Conservation (phyloP, 2,888 invertebrate genomes). For the Argynnis bischoffii region DNA sequence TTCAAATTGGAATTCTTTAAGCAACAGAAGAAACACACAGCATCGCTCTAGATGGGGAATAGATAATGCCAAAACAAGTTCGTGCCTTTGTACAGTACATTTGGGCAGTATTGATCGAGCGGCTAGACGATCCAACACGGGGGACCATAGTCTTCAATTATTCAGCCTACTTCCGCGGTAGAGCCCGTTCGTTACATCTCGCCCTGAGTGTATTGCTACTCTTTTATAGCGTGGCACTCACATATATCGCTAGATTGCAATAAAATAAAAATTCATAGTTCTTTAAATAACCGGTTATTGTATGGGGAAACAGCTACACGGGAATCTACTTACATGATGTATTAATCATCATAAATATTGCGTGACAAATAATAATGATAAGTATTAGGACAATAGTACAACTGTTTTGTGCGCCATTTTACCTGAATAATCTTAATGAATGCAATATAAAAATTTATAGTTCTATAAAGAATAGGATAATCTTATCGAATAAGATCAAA, state of each 20-base stretch:
- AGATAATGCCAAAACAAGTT: conserved; percentile 23
- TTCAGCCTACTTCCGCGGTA: conserved; percentile 58
- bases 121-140: conserved; percentile 60
- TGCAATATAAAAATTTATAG: no score
- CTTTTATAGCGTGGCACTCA: conserved; percentile 53
- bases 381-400: neutral
- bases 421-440: neutral
- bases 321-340: conserved; percentile 13
- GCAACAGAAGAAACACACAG: neutral
- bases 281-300: conserved; percentile 17
- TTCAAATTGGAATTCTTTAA: neutral
- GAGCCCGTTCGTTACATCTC: conserved; percentile 49
- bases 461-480: neutral
- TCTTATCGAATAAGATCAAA: neutral
- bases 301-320: conserved; percentile 12
- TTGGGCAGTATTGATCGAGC: conserved; percentile 57
- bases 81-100: conserved; percentile 37
- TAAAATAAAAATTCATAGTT: conserved; percentile 39
- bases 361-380: conserved; percentile 15
- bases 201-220: conserved; percentile 56
- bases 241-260: conserved; percentile 35
- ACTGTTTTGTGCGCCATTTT: neutral
- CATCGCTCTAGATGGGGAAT: neutral
- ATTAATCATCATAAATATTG: conserved; percentile 10
- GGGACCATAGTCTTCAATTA: conserved; percentile 69